A percentile compares a stretch with the other conserved stretches of the same genome.
Evolutionary conservation across 2,888 invertebrate genomes (phyloP).

Genomic region (Hedya salicella): DNA sequence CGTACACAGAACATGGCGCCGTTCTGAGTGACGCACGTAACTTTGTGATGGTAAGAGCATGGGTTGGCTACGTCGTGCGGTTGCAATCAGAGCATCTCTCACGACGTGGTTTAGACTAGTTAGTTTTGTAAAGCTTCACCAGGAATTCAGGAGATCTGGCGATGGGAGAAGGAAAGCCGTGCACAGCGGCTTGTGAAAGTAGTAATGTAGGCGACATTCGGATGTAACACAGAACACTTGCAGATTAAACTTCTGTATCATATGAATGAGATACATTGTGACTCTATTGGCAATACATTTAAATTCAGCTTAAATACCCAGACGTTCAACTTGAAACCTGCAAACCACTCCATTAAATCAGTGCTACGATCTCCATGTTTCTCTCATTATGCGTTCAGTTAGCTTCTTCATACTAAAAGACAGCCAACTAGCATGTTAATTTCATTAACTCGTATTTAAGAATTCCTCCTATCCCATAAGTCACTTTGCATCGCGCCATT

Average conservation of each 20-base stretch:
- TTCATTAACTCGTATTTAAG: conserved; percentile 3
- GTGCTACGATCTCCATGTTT: conserved; percentile 19
- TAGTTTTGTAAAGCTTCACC: conserved; percentile 26
- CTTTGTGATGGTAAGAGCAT: conserved; percentile 31
- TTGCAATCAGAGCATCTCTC: conserved; percentile 42
- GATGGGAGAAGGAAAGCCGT: conserved; percentile 12
- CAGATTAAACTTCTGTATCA: too few relatives aligned
- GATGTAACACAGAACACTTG: too few relatives aligned
- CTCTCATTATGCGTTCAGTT: conserved; percentile 64
- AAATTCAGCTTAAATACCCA: neutral
- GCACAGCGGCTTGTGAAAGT: neutral
- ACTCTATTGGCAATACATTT: too few relatives aligned
- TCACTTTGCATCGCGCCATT: neutral
- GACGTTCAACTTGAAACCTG: neutral
- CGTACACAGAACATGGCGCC: conserved; percentile 26
- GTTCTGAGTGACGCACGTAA: neutral
- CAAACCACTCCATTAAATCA: conserved; percentile 13
- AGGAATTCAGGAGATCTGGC: conserved; percentile 25
- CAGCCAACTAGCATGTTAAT: conserved; percentile 2
- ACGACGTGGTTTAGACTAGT: conserved; percentile 38
- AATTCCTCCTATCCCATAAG: neutral
- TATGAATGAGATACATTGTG: too few relatives aligned
- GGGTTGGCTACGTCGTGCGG: conserved; percentile 36
- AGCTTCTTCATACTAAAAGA: conserved; percentile 64
- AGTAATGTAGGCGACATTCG: neutral